phyloP scores from a whole-genome alignment of 1,140 invertebrate genomes.

The Sitophilus oryzae region DNA sequence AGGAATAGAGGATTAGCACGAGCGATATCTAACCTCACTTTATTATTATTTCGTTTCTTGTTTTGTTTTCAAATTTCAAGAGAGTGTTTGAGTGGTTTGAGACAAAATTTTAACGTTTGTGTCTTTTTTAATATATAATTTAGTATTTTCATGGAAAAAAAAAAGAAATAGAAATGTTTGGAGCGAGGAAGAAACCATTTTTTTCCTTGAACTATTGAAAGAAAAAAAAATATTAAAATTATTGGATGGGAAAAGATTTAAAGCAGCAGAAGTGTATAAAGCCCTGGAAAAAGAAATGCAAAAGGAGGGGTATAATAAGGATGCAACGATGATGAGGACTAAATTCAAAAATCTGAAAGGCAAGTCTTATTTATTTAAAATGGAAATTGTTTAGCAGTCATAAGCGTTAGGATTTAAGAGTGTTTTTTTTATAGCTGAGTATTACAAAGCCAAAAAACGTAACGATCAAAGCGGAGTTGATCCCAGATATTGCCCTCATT shows the following conservation, averaged over 20 bases:
- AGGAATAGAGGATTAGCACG: no score
- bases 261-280: neutral
- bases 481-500: neutral
- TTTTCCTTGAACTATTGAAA: neutral
- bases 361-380: neutral
- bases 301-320: neutral
- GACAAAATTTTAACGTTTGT: no score
- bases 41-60: no score
- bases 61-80: no score
- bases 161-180: neutral
- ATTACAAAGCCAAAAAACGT: neutral
- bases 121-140: no score
- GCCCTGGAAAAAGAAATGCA: neutral
- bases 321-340: neutral
- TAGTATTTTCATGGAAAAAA: no score
- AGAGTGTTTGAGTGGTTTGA: no score
- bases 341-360: constrained; percentile 1
- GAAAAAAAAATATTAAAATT: neutral
- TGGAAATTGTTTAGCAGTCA: neutral
- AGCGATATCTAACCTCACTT: no score
- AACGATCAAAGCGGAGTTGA: neutral
- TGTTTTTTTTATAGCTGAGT: neutral
- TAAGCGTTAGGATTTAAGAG: neutral
- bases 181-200: neutral
- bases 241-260: constrained; percentile 2